Evolutionary conservation across 2,888 invertebrate species (phyloP).

Genomic region (Heliconius hortense): DNA sequence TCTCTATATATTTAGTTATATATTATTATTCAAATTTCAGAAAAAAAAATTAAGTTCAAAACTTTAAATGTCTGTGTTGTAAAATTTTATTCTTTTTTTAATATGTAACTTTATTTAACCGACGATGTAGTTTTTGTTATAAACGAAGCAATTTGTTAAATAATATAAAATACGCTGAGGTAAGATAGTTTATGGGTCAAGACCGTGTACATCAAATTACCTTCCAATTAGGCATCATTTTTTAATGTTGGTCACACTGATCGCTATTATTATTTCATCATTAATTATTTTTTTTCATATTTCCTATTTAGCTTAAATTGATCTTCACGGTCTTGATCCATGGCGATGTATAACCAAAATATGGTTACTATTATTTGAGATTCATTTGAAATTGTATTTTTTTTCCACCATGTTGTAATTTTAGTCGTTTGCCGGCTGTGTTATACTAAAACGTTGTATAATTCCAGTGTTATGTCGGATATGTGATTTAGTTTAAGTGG

Average conservation of each 20-base stretch:
- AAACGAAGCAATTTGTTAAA: too few relatives aligned
- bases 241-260: too few relatives aligned
- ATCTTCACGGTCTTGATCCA: neutral
- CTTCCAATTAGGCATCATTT: too few relatives aligned
- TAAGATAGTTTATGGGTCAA: too few relatives aligned
- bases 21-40: too few relatives aligned
- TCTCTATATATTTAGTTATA: neutral
- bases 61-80: too few relatives aligned
- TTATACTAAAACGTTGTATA: slow-evolving; percentile 2
- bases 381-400: slow-evolving; percentile 1
- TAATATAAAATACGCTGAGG: too few relatives aligned
- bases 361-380: neutral
- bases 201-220: too few relatives aligned
- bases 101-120: neutral
- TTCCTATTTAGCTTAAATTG: neutral
- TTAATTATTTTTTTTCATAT: too few relatives aligned
- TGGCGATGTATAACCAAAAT: too few relatives aligned
- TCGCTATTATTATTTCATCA: too few relatives aligned
- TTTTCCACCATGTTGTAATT: neutral
- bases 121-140: neutral
- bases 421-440: slow-evolving; percentile 14
- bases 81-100: neutral
- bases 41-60: too few relatives aligned
- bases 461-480: slow-evolving; percentile 32
- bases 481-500: slow-evolving; percentile 39